Conservation (phyloP, 2,888 invertebrate genomes). For the Himalopsyche kuldschensis region DNA sequence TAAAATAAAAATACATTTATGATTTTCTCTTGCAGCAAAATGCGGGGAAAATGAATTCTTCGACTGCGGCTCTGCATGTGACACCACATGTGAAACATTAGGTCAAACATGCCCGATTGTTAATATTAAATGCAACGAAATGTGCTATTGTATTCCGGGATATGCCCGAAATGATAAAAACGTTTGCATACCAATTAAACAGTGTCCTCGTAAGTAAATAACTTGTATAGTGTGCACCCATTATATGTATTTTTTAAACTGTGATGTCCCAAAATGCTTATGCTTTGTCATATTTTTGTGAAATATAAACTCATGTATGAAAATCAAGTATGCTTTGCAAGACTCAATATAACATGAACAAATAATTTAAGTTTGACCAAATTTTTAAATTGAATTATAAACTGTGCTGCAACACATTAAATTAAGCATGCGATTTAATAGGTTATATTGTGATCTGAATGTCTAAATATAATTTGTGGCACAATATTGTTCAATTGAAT, state of each 20-base stretch:
- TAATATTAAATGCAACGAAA: conserved; percentile 44
- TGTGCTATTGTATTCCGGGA: conserved; percentile 46
- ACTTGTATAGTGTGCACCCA: background rate
- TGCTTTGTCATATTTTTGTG: background rate
- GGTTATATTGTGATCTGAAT: too few relatives aligned
- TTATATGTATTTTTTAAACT: background rate
- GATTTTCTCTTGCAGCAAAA: conserved; percentile 11
- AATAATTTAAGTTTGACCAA: too few relatives aligned
- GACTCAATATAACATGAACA: too few relatives aligned
- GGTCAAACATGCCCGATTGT: conserved; percentile 44
- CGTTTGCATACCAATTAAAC: conserved; percentile 41
- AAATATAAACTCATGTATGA: too few relatives aligned
- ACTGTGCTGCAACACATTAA: too few relatives aligned
- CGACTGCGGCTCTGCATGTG: conserved; percentile 46
- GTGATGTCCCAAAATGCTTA: background rate
- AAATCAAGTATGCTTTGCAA: background rate
- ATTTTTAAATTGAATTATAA: too few relatives aligned
- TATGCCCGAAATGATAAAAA: conserved; percentile 44
- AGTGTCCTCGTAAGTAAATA: conserved; percentile 33
- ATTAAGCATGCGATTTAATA: too few relatives aligned
- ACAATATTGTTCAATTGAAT: too few relatives aligned
- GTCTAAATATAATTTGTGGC: too few relatives aligned
- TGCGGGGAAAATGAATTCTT: conserved; percentile 40
- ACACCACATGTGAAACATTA: conserved; percentile 46
- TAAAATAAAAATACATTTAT: too few relatives aligned